phyloP scores from a whole-genome alignment of 1,140 invertebrate species.

The Danaus plexippus region DNA sequence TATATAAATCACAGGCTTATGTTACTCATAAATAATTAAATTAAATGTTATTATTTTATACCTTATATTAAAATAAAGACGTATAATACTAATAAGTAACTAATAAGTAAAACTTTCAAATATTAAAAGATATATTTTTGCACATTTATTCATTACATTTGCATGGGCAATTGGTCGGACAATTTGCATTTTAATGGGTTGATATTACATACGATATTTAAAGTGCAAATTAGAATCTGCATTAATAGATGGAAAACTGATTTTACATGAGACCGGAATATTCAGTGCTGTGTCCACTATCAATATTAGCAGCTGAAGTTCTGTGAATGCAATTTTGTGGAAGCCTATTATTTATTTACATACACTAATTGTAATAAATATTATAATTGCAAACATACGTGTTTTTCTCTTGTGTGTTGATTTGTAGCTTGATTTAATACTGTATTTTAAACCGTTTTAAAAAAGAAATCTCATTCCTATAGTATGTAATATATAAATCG shows the following conservation, averaged over 20 bases:
- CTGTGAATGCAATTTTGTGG: constrained; percentile 9
- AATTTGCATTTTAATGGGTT: constrained; percentile 30
- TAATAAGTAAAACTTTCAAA: background rate
- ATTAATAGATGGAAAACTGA: constrained; percentile 24
- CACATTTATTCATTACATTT: constrained; percentile 14
- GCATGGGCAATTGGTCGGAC: constrained; percentile 19
- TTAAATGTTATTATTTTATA: constrained; percentile 1
- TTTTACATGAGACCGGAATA: constrained; percentile 20
- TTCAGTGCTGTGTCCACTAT: constrained; percentile 17
- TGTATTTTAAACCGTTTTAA: no score
- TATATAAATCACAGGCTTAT: constrained; percentile 5
- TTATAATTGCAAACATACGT: no score
- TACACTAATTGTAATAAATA: no score
- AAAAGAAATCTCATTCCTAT: no score
- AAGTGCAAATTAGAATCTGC: constrained; percentile 29
- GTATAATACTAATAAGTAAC: background rate
- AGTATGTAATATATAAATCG: no score
- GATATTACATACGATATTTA: constrained; percentile 25
- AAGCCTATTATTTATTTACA: no score
- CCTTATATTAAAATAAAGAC: background rate
- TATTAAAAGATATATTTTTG: constrained; percentile 3
- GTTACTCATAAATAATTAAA: constrained; percentile 2
- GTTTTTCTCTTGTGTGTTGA: no score
- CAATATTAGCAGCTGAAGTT: constrained; percentile 16
- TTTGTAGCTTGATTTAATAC: no score